phyloP scores from a whole-genome alignment of 92 coral and sea anemone genomes.

The Hydrozoanthus gracilis region DNA sequence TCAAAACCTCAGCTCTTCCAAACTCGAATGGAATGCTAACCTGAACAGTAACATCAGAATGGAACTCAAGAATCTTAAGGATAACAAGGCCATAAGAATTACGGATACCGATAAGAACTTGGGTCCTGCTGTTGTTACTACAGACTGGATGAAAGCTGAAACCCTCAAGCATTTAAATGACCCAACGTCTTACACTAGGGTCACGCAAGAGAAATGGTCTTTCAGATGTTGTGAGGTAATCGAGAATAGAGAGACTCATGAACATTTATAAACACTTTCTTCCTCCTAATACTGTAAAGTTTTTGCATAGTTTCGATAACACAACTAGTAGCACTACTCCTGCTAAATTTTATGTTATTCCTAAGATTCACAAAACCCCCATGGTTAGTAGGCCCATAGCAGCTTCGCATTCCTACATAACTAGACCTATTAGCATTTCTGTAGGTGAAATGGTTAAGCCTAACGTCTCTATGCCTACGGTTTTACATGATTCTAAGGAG shows the following conservation, averaged over 20 bases:
- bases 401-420: conserved; percentile 49
- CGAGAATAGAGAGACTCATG: conserved; percentile 41
- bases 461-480: conserved; percentile 46
- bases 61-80: conserved; percentile 42
- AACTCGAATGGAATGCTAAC: conserved; percentile 41
- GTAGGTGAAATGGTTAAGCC: conserved; percentile 46
- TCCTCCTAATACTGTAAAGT: conserved; percentile 49
- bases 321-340: conserved; percentile 13
- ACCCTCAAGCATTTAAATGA: conserved; percentile 52
- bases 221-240: conserved; percentile 41
- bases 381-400: conserved; percentile 55
- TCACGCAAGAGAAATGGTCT: conserved; percentile 52
- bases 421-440: conserved; percentile 54
- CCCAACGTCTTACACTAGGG: conserved; percentile 33
- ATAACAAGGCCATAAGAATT: conserved; percentile 35
- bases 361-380: conserved; percentile 10
- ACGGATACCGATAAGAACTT: conserved; percentile 47
- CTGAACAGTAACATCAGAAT: conserved; percentile 30
- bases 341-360: conserved; percentile 45
- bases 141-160: conserved; percentile 47
- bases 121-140: conserved; percentile 54
- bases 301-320: conserved; percentile 45
- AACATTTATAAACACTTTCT: conserved; percentile 34
- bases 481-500: conserved; percentile 45
- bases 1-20: conserved; percentile 36